These are phyloP conservation scores for Astyanax mexicanus DNA, from an alignment of 2,797 vertebrate genomes.

Conservation along the genomic window DNA sequence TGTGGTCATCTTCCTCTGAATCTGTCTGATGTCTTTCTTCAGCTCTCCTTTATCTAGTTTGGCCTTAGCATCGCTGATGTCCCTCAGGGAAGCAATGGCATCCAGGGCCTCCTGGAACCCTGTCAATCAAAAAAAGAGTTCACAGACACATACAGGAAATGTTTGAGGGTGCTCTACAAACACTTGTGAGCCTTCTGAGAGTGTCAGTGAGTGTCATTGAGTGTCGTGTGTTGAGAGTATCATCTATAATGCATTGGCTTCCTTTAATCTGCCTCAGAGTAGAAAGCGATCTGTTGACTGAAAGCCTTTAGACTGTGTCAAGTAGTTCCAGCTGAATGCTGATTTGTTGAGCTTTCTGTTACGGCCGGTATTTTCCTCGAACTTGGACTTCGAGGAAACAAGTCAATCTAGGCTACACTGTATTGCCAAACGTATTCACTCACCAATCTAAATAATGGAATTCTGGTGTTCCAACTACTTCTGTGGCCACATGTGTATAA, in stretches of 20 bases:
- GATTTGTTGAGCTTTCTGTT: slow-evolving; percentile 60
- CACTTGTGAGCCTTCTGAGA: slow-evolving; percentile 5
- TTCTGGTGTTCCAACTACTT: too few species aligned
- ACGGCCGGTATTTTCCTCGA: slow-evolving; percentile 58
- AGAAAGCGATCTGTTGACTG: slow-evolving; percentile 38
- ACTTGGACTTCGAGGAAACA: too few species aligned
- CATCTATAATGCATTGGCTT: slow-evolving; percentile 67
- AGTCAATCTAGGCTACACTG: too few species aligned
- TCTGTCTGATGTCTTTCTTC: slow-evolving; percentile 73
- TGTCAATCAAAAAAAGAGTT: slow-evolving; percentile 61
- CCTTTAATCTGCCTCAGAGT: slow-evolving; percentile 22
- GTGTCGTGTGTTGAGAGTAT: slow-evolving; percentile 56
- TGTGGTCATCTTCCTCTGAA: slow-evolving; percentile 67
- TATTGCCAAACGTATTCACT: too few species aligned
- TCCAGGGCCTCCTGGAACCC: slow-evolving; percentile 83
- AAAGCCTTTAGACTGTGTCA: slow-evolving; percentile 9
- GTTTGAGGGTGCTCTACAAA: background rate
- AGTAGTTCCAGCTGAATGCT: slow-evolving; percentile 30
- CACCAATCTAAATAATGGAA: too few species aligned
- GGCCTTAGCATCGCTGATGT: slow-evolving; percentile 82
- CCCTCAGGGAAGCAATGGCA: slow-evolving; percentile 81
- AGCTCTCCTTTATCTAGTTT: slow-evolving; percentile 81
- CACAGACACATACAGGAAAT: slow-evolving; percentile 46
- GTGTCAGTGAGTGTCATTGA: too few species aligned
- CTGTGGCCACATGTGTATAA: too few species aligned